Evolutionary conservation across 2,888 invertebrate species (phyloP), one percentile per base, ranked within the genome.

Genomic region (Rutpela maculata): DNA sequence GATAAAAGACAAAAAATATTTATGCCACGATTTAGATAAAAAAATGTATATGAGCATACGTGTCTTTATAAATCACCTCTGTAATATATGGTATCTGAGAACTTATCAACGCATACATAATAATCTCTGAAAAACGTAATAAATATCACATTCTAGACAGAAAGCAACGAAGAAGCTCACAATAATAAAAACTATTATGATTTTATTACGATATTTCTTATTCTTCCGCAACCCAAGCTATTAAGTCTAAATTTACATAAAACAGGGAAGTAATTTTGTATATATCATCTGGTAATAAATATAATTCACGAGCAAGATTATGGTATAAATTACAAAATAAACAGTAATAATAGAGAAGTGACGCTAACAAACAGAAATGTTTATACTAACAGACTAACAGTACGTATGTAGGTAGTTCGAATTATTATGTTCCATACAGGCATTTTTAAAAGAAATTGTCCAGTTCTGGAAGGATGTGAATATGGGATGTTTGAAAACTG

Each of bases 11-110:
- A 68, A 31, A 68, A 68, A 68, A 31, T 56, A 68, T 68, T 68
- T 68, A 68, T 57, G 31, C 0, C 12, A 68, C 19, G 68, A 68
- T 68, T 68, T 56, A 68, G 68, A 68, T 68, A 57, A 68, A 68
- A n/a, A 50, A 55, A 50, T 17, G 57, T 11, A 31, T 68, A n/a
- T 56, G 26, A 11, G 57, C 4, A 31, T 68, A n/a, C 35, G 26
- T 17, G 31, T 22, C 26, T 68, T 68, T 31, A 68, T 68, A 68
- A 68, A 68, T 68, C 38, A 65, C 43, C 10, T 43, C 1, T 43
- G 31, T 57, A 56, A 31, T 68, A 31, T 31, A 55, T 68, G 55
- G 55, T 50, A 67, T 67, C 31, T 31, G 62, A 17, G 62, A 31
- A 35, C 19, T 67, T 67, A 67, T 67, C 55, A 65, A 18, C 59